A percentile compares a stretch with the other conserved stretches of the same genome.
phyloP scores from a whole-genome alignment of 2,797 vertebrate species.

The Danio tinwini region DNA sequence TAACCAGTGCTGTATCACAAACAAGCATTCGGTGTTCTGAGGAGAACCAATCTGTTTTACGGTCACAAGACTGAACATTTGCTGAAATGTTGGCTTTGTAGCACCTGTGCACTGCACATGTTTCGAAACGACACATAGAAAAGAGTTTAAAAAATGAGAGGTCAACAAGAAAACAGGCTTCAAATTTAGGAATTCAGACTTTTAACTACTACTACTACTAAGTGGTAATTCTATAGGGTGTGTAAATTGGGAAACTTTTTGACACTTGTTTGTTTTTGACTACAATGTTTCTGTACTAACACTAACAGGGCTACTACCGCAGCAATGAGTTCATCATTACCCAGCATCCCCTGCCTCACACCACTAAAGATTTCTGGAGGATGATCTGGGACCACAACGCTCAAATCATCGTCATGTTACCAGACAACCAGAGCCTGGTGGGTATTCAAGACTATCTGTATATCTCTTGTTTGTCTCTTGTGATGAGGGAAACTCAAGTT shows the following conservation, averaged over 20 bases:
- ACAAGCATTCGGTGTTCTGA: background rate
- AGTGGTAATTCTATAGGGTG: background rate
- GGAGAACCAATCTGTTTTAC: constrained; percentile 1
- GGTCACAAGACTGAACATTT: constrained; percentile 17
- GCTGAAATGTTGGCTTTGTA: background rate
- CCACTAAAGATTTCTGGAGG: constrained; percentile 95
- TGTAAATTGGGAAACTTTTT: background rate
- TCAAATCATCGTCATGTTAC: constrained; percentile 95
- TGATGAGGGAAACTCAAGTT: background rate
- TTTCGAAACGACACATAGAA: background rate
- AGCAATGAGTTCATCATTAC: constrained; percentile 96
- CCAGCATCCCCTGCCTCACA: constrained; percentile 95
- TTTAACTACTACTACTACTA: background rate
- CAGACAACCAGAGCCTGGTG: constrained; percentile 91
- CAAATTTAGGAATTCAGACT: background rate
- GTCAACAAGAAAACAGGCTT: background rate
- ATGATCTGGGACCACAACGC: constrained; percentile 98
- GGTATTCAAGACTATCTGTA: constrained; percentile 56
- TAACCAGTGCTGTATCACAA: constrained; percentile 19
- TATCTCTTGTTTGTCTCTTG: background rate
- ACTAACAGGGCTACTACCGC: constrained; percentile 86
- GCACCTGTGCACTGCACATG: background rate
- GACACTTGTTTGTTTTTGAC: too few species aligned
- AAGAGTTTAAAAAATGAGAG: background rate
- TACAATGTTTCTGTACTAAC: background rate